Percentiles rank a stretch among this genome's conserved stretches.
Evolutionary conservation across 2,888 invertebrate species (phyloP).

Genomic region (Drosophila nr. perissopoda): DNA sequence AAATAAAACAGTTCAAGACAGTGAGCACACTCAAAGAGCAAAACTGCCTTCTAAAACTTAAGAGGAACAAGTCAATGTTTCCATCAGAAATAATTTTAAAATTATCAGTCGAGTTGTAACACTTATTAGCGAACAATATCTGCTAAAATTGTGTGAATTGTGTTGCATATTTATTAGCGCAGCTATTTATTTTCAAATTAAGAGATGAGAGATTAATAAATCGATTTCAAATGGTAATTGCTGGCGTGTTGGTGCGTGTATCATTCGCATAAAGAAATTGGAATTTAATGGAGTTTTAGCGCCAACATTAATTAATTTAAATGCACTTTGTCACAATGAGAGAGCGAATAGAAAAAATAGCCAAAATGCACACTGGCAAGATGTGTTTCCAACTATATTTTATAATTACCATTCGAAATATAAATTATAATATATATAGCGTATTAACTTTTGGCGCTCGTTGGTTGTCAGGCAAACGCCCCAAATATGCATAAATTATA

Average conservation of each 20-base stretch:
- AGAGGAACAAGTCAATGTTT: neutral
- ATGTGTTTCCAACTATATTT: slow-evolving; percentile 34
- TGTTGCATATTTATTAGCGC: slow-evolving; percentile 45
- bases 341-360: slow-evolving; percentile 3
- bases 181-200: slow-evolving; percentile 8
- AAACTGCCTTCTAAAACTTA: neutral
- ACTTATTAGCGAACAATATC: neutral
- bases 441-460: slow-evolving; percentile 50
- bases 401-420: slow-evolving; percentile 52
- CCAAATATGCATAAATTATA: slow-evolving; percentile 61
- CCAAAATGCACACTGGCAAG: slow-evolving; percentile 16
- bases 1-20: neutral
- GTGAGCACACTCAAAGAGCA: neutral
- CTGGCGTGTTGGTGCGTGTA: slow-evolving; percentile 33
- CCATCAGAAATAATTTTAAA: neutral
- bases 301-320: slow-evolving; percentile 20
- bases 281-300: slow-evolving; percentile 64
- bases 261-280: slow-evolving; percentile 56
- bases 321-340: slow-evolving; percentile 39
- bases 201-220: neutral
- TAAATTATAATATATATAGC: slow-evolving; percentile 52
- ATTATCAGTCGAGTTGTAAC: neutral
- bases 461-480: slow-evolving; percentile 37
- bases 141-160: neutral
- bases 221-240: slow-evolving; percentile 2